Conservation (phyloP, 2,888 invertebrate species). For the Teleiodes luculella region DNA sequence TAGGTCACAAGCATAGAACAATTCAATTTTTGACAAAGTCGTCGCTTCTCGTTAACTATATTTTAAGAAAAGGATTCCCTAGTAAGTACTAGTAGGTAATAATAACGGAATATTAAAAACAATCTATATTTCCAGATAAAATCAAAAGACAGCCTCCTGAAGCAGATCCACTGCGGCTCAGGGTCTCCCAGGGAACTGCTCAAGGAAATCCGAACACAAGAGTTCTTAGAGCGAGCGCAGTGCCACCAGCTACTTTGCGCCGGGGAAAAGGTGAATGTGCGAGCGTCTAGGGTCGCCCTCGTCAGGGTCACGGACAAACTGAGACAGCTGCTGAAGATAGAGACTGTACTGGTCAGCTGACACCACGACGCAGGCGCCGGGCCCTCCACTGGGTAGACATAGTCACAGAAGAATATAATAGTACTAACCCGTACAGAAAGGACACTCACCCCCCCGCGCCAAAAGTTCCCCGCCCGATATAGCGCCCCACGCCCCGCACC, state of each 20-base stretch:
- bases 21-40: not conserved
- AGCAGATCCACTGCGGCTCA: conserved; percentile 83
- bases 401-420: too few relatives aligned
- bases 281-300: conserved; percentile 88
- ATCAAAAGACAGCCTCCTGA: conserved; percentile 87
- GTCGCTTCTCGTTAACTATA: too few relatives aligned
- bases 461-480: too few relatives aligned
- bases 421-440: too few relatives aligned
- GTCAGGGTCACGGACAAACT: conserved; percentile 92
- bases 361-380: conserved; percentile 33
- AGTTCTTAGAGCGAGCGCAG: conserved; percentile 88
- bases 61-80: too few relatives aligned
- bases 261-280: conserved; percentile 88
- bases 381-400: not conserved
- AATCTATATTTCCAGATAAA: conserved; percentile 81
- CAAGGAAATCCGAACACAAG: conserved; percentile 86
- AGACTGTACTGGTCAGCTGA: conserved; percentile 85
- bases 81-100: too few relatives aligned
- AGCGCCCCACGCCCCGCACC: too few relatives aligned
- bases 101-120: too few relatives aligned
- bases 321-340: conserved; percentile 88
- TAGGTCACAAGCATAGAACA: too few relatives aligned
- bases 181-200: conserved; percentile 73
- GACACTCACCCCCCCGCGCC: too few relatives aligned
- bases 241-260: conserved; percentile 88